Percentiles rank a stretch among this genome's conserved stretches.
phyloP scores from a whole-genome alignment of 2,888 invertebrate genomes.

The Hecatera dysodea region DNA sequence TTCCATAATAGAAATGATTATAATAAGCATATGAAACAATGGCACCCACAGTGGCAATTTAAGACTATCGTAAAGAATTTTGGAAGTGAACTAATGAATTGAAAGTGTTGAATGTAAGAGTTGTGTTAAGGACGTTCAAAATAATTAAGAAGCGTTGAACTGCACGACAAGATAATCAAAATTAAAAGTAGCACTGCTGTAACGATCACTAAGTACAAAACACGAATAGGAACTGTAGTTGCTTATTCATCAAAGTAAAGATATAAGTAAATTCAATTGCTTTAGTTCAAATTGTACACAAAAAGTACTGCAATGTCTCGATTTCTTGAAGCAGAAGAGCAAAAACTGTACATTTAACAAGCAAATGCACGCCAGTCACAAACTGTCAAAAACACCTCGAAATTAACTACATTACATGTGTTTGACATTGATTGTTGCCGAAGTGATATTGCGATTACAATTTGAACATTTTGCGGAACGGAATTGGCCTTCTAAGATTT shows the following conservation, averaged over 20 bases:
- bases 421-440: too few species aligned
- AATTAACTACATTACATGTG: too few species aligned
- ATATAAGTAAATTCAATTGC: background rate
- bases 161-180: too few species aligned
- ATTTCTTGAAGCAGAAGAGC: too few species aligned
- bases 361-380: too few species aligned
- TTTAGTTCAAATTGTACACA: background rate
- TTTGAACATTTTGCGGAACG: too few species aligned
- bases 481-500: too few species aligned
- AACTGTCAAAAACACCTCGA: too few species aligned
- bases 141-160: background rate
- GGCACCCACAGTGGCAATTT: constrained; percentile 85
- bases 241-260: background rate
- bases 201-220: constrained; percentile 9
- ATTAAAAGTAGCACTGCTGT: background rate
- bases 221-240: background rate
- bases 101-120: background rate
- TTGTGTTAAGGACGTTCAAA: background rate
- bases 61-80: constrained; percentile 81
- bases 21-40: constrained; percentile 85
- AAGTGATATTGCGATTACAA: too few species aligned
- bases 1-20: constrained; percentile 84
- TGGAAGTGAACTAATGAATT: constrained; percentile 67
- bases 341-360: too few species aligned
- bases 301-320: too few species aligned